Evolutionary conservation across 2,888 invertebrate species (phyloP).

Genomic region (Heliconius ismenius): DNA sequence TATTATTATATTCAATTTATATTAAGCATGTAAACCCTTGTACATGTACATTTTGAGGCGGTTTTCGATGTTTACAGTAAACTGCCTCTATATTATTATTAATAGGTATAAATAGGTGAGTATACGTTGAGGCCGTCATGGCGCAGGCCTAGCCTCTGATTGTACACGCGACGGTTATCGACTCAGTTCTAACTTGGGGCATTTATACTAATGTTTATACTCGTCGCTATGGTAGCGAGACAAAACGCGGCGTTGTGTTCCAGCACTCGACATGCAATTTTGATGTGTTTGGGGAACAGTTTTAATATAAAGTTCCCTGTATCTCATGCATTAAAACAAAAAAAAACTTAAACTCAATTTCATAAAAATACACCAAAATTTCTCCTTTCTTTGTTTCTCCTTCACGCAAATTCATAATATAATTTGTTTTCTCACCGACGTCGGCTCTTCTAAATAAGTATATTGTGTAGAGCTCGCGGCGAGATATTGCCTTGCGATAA

Average conservation of each 20-base stretch:
- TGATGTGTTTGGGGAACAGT: not conserved
- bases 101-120: too few species aligned
- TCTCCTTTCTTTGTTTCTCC: too few species aligned
- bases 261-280: not conserved
- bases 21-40: not conserved
- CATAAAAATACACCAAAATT: constrained; percentile 5
- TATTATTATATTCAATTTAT: constrained; percentile 1
- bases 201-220: too few species aligned
- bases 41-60: not conserved
- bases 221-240: too few species aligned
- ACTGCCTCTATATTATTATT: not conserved
- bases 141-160: too few species aligned
- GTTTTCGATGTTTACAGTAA: not conserved
- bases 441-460: not conserved
- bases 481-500: constrained; percentile 15
- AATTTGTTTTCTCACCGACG: not conserved
- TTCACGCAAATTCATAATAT: not conserved
- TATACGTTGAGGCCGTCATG: too few species aligned
- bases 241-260: not conserved
- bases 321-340: not conserved
- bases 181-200: too few species aligned
- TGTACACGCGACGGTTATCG: too few species aligned
- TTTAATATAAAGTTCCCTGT: too few species aligned
- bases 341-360: not conserved
- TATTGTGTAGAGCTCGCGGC: constrained; percentile 3